Evolutionary conservation across 2,888 invertebrate genomes (phyloP), one percentile per base, ranked within the genome.

Genomic region (Lasioglossum figueresi): DNA sequence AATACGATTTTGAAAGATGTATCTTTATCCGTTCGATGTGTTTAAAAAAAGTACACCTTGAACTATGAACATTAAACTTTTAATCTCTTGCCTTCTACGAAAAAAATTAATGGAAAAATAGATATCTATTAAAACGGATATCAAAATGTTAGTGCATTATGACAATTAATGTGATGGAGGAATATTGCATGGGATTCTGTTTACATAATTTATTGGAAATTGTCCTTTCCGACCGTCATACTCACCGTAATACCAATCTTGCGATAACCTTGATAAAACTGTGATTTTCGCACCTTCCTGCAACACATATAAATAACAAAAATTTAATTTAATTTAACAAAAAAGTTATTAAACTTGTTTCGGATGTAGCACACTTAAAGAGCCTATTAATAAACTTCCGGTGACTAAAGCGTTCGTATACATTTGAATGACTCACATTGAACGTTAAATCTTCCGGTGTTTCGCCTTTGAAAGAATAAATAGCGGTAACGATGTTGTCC

Each of bases 201-300:
- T 96, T 84, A 98, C 97, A 95, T 97, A 98, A 95, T 97, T 97
- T 45, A 96, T 96, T 79, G 98, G 98, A 95, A 98, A 98, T 94
- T 98, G 97, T 88, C 98, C 98, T 93, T 95, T 96, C 86, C 95
- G 95, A 52, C 96, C 97, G 83, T 96, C 96, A 88, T 96, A 96
- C 93, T 97, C 97, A 27, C 98, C 98, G 92, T 96, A 97, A 82
- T 97, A 96, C 98, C 98, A 98, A 91, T 98, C 97, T 76, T 97
- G 96, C 91, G 97, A 97, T 90, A 98, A 96, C 95, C 96, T 96
- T 89, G 96, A 96, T 68, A 97, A 95, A 80, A 98, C 96, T 76
- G 95, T 96, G 75, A 98, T 96, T 85, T 96, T 94, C 90, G 96
- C 96, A 82, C 96, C 96, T 94, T 96, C 96, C 96, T 96, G 88